Evolutionary conservation across 1,140 invertebrate genomes (phyloP).

Genomic region (Heliothis virescens): DNA sequence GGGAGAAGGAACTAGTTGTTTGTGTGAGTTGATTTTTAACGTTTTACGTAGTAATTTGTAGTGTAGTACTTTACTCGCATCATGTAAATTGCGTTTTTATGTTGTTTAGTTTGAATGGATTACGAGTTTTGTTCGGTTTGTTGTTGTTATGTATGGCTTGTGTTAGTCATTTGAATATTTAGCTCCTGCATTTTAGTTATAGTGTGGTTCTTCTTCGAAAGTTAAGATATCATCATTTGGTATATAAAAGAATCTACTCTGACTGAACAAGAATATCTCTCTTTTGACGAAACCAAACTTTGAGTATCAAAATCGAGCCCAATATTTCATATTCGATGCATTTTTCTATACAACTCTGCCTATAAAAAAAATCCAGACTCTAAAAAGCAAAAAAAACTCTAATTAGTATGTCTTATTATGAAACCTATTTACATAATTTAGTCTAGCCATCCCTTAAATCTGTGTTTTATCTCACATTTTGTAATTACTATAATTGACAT

Average conservation of each 20-base stretch:
- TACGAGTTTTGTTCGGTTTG: constrained; percentile 15
- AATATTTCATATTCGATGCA: too few relatives aligned
- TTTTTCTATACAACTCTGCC: too few relatives aligned
- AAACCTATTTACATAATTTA: background rate
- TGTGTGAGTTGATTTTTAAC: constrained; percentile 23
- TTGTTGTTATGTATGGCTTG: constrained; percentile 25
- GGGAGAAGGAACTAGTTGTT: constrained; percentile 34
- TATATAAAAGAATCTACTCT: too few relatives aligned
- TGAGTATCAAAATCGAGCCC: too few relatives aligned
- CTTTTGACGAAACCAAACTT: too few relatives aligned
- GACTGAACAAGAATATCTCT: too few relatives aligned
- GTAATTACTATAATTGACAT: constrained; percentile 3
- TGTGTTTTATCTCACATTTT: background rate
- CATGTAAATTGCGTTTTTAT: constrained; percentile 38
- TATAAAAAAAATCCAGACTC: too few relatives aligned
- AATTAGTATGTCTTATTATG: too few relatives aligned
- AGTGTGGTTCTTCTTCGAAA: too few relatives aligned
- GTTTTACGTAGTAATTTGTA: background rate
- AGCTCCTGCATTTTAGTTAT: too few relatives aligned
- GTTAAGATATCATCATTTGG: too few relatives aligned
- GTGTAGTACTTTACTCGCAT: constrained; percentile 9
- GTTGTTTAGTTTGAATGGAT: constrained; percentile 25
- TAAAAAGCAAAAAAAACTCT: too few relatives aligned
- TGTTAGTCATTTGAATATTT: background rate
- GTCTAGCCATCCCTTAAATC: background rate